phyloP scores from a whole-genome alignment of 1,140 invertebrate genomes.

The Drosophila azteca region DNA sequence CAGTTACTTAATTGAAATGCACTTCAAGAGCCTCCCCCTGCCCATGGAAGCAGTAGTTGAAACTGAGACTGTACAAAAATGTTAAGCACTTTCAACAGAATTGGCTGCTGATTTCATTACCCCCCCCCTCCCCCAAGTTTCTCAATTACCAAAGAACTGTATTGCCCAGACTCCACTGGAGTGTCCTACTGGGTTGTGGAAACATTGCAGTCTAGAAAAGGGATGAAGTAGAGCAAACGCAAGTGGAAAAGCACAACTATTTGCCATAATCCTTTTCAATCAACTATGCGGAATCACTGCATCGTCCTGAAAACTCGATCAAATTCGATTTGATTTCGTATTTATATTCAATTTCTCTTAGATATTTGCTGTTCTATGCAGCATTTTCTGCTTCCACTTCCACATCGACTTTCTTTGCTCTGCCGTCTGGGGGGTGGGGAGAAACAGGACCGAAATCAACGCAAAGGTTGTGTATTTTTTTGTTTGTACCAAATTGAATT shows the following conservation, averaged over 20 bases:
- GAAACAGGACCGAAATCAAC: conserved; percentile 31
- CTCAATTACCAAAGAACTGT: conserved; percentile 34
- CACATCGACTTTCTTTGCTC: conserved; percentile 22
- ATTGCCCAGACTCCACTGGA: conserved; percentile 10
- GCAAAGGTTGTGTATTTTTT: conserved; percentile 48
- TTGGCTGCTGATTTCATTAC: conserved; percentile 49
- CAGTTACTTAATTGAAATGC: conserved; percentile 79
- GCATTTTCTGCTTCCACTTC: conserved; percentile 36
- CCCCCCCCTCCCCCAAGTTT: neutral
- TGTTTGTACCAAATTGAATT: conserved; percentile 51
- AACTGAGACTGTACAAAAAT: conserved; percentile 53
- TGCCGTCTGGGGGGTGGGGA: neutral
- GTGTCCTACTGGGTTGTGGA: neutral
- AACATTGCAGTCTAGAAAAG: neutral
- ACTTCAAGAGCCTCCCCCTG: conserved; percentile 51
- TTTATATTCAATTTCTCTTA: conserved; percentile 78
- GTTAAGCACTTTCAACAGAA: conserved; percentile 47
- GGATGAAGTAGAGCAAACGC: neutral
- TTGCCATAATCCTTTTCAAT: conserved; percentile 51
- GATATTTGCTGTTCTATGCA: conserved; percentile 66
- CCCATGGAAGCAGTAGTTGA: conserved; percentile 19
- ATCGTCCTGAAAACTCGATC: conserved; percentile 17
- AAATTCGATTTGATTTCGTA: conserved; percentile 71
- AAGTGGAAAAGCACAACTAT: conserved; percentile 20
- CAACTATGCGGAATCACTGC: conserved; percentile 44